phyloP scores from a whole-genome alignment of 2,797 vertebrate genomes.

The Esox masquinongy region DNA sequence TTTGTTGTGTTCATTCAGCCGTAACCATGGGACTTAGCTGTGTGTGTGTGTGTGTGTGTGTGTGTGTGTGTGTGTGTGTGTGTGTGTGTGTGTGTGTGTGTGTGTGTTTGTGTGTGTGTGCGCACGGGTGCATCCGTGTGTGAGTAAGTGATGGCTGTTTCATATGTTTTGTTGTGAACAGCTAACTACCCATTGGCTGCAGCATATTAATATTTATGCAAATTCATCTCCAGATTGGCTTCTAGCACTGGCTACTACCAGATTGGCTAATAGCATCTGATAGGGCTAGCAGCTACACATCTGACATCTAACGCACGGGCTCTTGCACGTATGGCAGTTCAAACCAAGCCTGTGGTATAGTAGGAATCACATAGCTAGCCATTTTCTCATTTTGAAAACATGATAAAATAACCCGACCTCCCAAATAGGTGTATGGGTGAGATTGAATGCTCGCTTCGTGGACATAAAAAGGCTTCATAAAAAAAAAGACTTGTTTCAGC shows the following conservation, averaged over 20 bases:
- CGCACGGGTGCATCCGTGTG: no score
- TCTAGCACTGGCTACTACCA: no score
- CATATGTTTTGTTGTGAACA: not conserved
- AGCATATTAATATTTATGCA: not conserved
- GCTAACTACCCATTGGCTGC: not conserved
- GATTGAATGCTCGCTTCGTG: no score
- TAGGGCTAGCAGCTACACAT: not conserved
- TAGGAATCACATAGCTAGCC: no score
- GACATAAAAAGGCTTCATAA: no score
- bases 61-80: conserved; percentile 5
- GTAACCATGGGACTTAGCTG: not conserved
- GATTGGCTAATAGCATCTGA: not conserved
- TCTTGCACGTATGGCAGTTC: no score
- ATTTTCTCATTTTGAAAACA: no score
- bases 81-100: conserved; percentile 12
- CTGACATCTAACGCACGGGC: no score
- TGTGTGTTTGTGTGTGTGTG: conserved; percentile 8
- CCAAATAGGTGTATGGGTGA: no score
- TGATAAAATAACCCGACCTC: no score
- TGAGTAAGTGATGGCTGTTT: not conserved
- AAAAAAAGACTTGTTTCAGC: no score
- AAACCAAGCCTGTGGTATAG: no score
- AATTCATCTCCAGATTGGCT: not conserved
- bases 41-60: conserved; percentile 11
- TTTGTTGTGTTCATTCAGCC: conserved; percentile 9